These are phyloP conservation scores for Epistrophe eligans DNA, from an alignment of 2,888 invertebrate species.

Conservation along the genomic window DNA sequence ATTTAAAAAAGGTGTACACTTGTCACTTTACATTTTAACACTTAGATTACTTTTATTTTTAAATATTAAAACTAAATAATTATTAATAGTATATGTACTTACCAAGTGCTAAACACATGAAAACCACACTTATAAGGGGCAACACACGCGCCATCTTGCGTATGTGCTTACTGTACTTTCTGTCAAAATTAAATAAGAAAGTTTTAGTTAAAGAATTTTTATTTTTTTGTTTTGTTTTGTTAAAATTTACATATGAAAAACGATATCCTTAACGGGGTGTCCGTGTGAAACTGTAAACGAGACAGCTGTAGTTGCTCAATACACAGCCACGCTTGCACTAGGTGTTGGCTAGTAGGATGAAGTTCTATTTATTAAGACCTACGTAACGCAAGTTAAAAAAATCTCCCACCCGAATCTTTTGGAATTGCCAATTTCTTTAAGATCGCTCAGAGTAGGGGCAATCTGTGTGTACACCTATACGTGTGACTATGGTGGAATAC, in stretches of 20 bases:
- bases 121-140: conserved; percentile 81
- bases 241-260: conserved; percentile 72
- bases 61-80: conserved; percentile 22
- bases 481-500: conserved; percentile 54
- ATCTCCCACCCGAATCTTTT: conserved; percentile 68
- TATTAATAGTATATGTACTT: conserved; percentile 59
- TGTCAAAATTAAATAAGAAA: conserved; percentile 68
- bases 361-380: conserved; percentile 85
- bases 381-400: conserved; percentile 80
- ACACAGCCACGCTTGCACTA: conserved; percentile 84
- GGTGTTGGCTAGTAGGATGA: conserved; percentile 83
- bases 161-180: conserved; percentile 77
- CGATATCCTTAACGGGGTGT: conserved; percentile 73
- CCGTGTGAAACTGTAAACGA: conserved; percentile 72
- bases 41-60: conserved; percentile 29
- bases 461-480: conserved; percentile 9
- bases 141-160: conserved; percentile 83
- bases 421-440: conserved; percentile 60
- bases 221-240: conserved; percentile 16
- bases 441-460: conserved; percentile 52
- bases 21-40: conserved; percentile 62
- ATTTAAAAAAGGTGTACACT: conserved; percentile 29
- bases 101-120: conserved; percentile 79
- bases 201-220: conserved; percentile 50
- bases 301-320: conserved; percentile 82